phyloP scores from a whole-genome alignment of 2,113 vertebrate species.

The Rhabdomys dilectus region DNA sequence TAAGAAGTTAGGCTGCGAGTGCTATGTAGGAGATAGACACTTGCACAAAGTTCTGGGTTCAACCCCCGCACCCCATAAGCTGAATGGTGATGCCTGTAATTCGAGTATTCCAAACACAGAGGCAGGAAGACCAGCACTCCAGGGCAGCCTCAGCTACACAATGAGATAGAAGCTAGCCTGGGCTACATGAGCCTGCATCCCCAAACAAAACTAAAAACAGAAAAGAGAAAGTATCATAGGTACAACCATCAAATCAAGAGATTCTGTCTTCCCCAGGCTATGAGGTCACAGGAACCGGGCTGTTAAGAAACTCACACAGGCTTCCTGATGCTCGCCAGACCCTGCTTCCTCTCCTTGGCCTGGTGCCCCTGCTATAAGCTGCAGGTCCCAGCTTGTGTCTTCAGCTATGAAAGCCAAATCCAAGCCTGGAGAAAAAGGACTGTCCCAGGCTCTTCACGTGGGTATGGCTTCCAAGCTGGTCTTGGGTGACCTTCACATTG shows the following conservation, averaged over 20 bases:
- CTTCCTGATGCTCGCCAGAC: background rate
- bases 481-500: background rate
- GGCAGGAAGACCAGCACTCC: background rate
- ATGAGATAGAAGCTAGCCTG: background rate
- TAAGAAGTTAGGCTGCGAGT: too few species aligned
- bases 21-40: background rate
- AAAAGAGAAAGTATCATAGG: background rate
- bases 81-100: background rate
- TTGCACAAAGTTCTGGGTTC: background rate
- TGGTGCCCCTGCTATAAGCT: background rate
- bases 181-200: background rate
- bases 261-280: background rate
- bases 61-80: background rate
- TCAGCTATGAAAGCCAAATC: background rate
- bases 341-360: background rate
- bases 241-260: background rate
- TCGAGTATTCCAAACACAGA: background rate
- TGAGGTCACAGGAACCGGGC: background rate
- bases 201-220: background rate
- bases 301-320: background rate
- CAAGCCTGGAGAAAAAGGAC: background rate
- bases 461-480: background rate
- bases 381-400: background rate
- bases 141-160: background rate
- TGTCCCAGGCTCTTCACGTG: too few species aligned